Evolutionary conservation across 2,797 vertebrate species (phyloP).

Genomic region (Oreochromis grahami): DNA sequence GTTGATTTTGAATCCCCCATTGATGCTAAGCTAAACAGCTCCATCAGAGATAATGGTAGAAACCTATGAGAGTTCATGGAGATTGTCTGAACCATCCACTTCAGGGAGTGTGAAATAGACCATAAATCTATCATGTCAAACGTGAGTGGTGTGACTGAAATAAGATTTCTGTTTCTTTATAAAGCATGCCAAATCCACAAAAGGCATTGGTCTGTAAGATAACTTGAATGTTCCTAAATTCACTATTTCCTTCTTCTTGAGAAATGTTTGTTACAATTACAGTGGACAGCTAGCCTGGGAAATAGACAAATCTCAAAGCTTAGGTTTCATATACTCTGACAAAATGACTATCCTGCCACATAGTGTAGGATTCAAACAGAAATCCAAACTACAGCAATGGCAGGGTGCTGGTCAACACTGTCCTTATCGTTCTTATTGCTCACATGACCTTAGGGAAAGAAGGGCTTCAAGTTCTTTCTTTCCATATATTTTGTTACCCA

Average conservation of each 20-base stretch:
- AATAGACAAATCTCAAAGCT: background rate
- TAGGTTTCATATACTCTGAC: background rate
- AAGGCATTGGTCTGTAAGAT: background rate
- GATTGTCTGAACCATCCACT: background rate
- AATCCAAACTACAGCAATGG: background rate
- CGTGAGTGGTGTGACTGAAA: background rate
- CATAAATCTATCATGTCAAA: background rate
- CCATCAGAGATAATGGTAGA: background rate
- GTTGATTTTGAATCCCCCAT: background rate
- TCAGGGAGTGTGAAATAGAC: background rate
- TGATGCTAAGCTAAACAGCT: background rate
- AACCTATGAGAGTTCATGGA: background rate
- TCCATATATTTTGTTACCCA: background rate
- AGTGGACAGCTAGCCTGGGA: background rate
- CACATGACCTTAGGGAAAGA: background rate
- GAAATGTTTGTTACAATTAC: background rate
- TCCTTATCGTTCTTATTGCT: background rate
- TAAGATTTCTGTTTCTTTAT: background rate
- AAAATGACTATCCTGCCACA: background rate
- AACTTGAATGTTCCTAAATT: background rate
- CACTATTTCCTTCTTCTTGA: background rate
- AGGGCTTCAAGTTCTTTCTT: background rate
- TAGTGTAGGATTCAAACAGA: background rate
- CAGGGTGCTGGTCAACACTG: background rate
- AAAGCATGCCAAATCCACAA: background rate